Conservation (phyloP, 2,113 vertebrate species). For the Oceanodroma tethys region DNA sequence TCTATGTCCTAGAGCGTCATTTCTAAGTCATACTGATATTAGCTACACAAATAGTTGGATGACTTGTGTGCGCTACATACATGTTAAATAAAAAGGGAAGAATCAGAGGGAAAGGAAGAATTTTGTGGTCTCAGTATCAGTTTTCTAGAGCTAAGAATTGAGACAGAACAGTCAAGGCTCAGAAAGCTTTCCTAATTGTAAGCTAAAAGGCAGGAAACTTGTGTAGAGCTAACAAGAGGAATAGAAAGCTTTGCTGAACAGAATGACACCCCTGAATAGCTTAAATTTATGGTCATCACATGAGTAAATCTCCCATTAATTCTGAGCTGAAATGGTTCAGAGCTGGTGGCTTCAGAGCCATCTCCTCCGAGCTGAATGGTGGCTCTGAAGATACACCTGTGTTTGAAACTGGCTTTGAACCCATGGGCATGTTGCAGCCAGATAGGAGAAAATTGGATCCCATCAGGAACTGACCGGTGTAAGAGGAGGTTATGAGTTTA, state of each 20-base stretch:
- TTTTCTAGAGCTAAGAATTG: not conserved
- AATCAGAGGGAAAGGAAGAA: not conserved
- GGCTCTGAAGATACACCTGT: not conserved
- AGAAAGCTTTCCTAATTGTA: not conserved
- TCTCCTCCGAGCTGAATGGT: not conserved
- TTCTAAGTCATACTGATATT: not conserved
- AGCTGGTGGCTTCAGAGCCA: not conserved
- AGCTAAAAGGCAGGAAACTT: not conserved
- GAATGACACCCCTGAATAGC: not conserved
- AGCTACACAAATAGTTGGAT: not conserved
- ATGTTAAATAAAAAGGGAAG: not conserved
- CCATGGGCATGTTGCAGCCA: not conserved
- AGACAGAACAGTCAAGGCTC: not conserved
- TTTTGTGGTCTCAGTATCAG: not conserved
- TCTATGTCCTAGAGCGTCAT: not conserved
- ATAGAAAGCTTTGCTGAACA: not conserved
- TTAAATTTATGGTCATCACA: not conserved
- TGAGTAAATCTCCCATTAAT: not conserved
- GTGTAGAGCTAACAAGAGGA: not conserved
- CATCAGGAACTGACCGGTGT: constrained; percentile 26
- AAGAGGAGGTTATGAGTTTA: constrained; percentile 25
- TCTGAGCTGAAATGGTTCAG: not conserved
- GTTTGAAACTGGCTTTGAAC: not conserved
- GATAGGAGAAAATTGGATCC: constrained; percentile 48
- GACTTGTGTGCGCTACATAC: not conserved